These are phyloP conservation scores for Sericinus montela DNA, from an alignment of 2,888 invertebrate species.

Conservation along the genomic window DNA sequence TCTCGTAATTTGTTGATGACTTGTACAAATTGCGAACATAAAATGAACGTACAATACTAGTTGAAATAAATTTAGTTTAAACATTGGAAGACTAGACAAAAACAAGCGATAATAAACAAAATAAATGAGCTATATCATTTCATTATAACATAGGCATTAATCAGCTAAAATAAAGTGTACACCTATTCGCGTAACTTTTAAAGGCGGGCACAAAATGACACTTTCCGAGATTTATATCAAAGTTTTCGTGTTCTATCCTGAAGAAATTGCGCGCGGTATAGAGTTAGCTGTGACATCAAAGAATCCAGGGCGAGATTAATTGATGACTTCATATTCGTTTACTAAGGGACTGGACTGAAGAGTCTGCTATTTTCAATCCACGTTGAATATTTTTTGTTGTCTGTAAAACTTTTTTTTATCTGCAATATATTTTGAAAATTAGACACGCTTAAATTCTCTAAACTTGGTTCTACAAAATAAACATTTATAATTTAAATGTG, in stretches of 20 bases:
- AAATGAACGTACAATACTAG: too few species aligned
- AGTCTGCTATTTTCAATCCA: constrained; percentile 20
- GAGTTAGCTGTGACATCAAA: constrained; percentile 45
- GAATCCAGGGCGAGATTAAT: constrained; percentile 38
- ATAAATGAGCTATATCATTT: constrained; percentile 7
- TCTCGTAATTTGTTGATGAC: too few species aligned
- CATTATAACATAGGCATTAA: constrained; percentile 6
- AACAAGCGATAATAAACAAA: background rate
- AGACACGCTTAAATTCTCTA: background rate
- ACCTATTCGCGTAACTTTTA: constrained; percentile 17
- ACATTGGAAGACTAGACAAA: background rate
- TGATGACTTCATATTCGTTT: constrained; percentile 45
- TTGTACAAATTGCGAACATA: too few species aligned
- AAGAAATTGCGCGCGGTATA: constrained; percentile 27
- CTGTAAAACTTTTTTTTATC: background rate
- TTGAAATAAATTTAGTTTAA: too few species aligned
- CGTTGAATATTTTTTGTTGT: background rate
- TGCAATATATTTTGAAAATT: constrained; percentile 1
- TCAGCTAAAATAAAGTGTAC: constrained; percentile 9
- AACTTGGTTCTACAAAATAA: constrained; percentile 3
- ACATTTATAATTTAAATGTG: background rate
- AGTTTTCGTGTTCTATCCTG: constrained; percentile 19
- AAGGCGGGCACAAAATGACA: constrained; percentile 19
- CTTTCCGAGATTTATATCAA: constrained; percentile 19
- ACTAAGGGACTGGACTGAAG: constrained; percentile 26